Percentiles rank a stretch among this genome's conserved stretches.
Conservation (phyloP, 1,140 invertebrate species). For the Listronotus oregonensis region DNA sequence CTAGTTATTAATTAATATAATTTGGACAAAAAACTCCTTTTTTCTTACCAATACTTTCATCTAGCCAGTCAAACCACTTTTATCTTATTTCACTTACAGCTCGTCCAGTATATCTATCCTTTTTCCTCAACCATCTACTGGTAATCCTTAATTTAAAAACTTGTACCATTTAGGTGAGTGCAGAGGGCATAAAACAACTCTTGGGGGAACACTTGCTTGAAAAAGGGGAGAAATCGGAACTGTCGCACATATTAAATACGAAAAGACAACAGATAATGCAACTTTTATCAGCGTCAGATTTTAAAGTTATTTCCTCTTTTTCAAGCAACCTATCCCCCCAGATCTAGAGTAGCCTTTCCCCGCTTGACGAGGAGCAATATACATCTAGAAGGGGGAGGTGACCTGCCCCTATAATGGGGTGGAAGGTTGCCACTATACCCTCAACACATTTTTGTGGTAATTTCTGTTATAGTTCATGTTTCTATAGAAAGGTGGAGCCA, state of each 20-base stretch:
- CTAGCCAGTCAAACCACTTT: not conserved
- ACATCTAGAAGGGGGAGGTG: not conserved
- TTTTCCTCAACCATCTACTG: conserved; percentile 31
- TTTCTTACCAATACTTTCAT: not conserved
- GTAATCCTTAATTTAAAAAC: conserved; percentile 30
- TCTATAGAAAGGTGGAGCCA: conserved; percentile 50
- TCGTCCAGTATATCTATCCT: conserved; percentile 15
- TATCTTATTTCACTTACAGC: not conserved
- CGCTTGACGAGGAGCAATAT: conserved; percentile 21
- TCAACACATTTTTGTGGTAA: conserved; percentile 52
- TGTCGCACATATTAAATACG: too few relatives aligned
- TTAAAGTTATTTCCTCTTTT: not conserved
- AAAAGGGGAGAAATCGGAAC: not conserved
- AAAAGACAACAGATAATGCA: too few relatives aligned
- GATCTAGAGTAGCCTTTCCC: conserved; percentile 34
- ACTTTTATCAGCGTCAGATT: too few relatives aligned
- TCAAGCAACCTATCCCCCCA: not conserved
- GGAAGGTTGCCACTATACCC: conserved; percentile 46
- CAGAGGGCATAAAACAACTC: conserved; percentile 8
- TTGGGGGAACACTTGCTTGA: not conserved
- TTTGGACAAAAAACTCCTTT: not conserved
- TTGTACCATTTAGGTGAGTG: conserved; percentile 14
- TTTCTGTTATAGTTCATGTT: conserved; percentile 52
- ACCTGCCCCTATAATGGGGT: not conserved
- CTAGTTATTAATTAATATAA: too few relatives aligned